Conservation (phyloP, 2,797 vertebrate genomes). For the Garrulus glandarius region DNA sequence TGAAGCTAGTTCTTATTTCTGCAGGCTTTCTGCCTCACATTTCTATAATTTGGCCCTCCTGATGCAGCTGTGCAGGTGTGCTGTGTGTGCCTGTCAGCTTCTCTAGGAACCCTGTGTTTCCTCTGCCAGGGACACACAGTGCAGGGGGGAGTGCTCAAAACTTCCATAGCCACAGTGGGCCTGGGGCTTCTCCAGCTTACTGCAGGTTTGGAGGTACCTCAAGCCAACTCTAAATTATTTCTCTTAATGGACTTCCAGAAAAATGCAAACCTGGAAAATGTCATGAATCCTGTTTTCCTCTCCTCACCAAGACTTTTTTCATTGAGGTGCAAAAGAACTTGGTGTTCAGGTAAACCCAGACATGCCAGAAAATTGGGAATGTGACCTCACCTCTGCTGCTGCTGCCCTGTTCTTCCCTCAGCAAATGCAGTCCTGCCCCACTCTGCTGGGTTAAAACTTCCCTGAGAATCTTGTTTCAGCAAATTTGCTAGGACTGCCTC, state of each 20-base stretch:
- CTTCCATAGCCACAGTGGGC: background rate
- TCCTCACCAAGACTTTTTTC: background rate
- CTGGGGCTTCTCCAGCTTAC: background rate
- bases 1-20: background rate
- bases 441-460: fast-evolving
- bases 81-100: background rate
- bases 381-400: background rate
- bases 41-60: background rate
- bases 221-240: background rate
- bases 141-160: background rate
- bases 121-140: background rate
- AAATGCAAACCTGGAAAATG: background rate
- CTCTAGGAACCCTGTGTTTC: fast-evolving
- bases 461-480: background rate
- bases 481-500: no score
- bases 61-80: background rate
- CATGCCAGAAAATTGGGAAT: background rate
- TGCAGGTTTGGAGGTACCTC: background rate
- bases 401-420: background rate
- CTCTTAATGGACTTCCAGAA: background rate
- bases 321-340: background rate
- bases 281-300: background rate
- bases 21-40: background rate
- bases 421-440: background rate
- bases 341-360: background rate